A percentile compares a stretch with the other conserved stretches of the same genome.
phyloP scores from a whole-genome alignment of 2,888 invertebrate species.

The Drosophila atripex region DNA sequence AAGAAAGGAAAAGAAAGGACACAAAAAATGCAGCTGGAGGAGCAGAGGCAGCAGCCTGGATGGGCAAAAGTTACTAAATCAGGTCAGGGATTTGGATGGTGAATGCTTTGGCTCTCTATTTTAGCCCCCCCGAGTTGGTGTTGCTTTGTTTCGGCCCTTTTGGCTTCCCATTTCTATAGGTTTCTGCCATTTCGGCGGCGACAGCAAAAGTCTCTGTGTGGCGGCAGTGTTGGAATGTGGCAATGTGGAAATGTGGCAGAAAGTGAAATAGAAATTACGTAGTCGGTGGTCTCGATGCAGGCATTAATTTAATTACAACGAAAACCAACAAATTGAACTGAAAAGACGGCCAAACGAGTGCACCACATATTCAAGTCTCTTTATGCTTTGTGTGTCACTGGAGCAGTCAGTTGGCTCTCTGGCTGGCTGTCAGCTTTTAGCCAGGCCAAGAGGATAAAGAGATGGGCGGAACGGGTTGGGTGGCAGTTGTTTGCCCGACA shows the following conservation, averaged over 20 bases:
- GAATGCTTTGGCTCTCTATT: constrained; percentile 23
- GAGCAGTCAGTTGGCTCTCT: constrained; percentile 51
- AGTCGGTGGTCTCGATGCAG: constrained; percentile 56
- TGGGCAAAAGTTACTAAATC: constrained; percentile 54
- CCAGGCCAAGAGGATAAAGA: constrained; percentile 14
- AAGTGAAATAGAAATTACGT: constrained; percentile 61
- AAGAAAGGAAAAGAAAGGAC: constrained; percentile 28
- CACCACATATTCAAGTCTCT: constrained; percentile 49
- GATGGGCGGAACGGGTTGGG: background rate
- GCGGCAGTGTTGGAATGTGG: background rate
- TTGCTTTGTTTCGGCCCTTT: constrained; percentile 40
- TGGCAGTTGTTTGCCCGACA: constrained; percentile 57
- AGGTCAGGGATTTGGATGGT: constrained; percentile 70
- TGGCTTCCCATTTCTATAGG: constrained; percentile 3
- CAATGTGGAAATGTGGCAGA: constrained; percentile 18
- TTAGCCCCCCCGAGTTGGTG: constrained; percentile 5
- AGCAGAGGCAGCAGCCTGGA: constrained; percentile 9
- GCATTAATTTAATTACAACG: constrained; percentile 68
- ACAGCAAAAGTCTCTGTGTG: background rate
- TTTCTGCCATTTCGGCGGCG: constrained; percentile 17
- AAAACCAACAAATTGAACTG: constrained; percentile 52
- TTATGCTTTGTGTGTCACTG: constrained; percentile 70
- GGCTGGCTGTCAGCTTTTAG: constrained; percentile 6
- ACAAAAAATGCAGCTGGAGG: constrained; percentile 37
- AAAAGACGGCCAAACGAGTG: constrained; percentile 51